Base-by-base conservation (phyloP, 2,888 invertebrate genomes). In the Lacanobia oleracea region DNA sequence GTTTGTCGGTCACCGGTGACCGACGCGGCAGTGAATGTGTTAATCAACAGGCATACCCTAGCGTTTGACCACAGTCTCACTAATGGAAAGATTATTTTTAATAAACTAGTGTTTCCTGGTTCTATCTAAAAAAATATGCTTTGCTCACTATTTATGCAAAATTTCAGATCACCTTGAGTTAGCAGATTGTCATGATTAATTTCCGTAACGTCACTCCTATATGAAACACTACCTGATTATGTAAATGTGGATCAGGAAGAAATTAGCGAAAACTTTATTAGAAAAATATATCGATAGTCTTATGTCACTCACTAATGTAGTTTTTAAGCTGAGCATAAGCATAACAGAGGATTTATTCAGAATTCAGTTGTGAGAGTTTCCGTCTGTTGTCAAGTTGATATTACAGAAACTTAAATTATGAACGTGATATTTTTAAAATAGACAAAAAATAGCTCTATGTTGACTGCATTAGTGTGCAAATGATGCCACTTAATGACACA, bases 201-300 rank as follows among this genome's bases (percentile, higher is more conserved):
- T 75, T 81, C 81, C 67, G 62, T 23, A 40, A 54, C 23, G 45
- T 57, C 43, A 65, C 10, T 50, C 23, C 18, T 40, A 45, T 12
- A 56, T 61, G 12, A 64, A 16, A 56, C 43, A 45, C 68, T 63
- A 72, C 57, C 66, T 69, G 48, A 56, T 37, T 51, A 43, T 63
- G 54, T 59, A 16, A 74, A 68, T 69, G 21, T 45, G n/a, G 33
- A 68, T 33, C 64, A 65, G 67, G 79, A 72, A 72, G 53, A 71
- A 40, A 61, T 23, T 18, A 67, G 14, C 65, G 6, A 59, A 23
- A 54, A 10, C 18, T 33, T 27, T 48, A 54, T 72, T 59, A 9
- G 33, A 45, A 45, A 33, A 45, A 23, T 45, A 60, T 21, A 21
- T 60, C 10, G 21, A 61, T 45, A 48, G 10, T 10, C 27, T 4